Evolutionary conservation across 2,888 invertebrate genomes (phyloP).

Genomic region (Eucera pruinosa): DNA sequence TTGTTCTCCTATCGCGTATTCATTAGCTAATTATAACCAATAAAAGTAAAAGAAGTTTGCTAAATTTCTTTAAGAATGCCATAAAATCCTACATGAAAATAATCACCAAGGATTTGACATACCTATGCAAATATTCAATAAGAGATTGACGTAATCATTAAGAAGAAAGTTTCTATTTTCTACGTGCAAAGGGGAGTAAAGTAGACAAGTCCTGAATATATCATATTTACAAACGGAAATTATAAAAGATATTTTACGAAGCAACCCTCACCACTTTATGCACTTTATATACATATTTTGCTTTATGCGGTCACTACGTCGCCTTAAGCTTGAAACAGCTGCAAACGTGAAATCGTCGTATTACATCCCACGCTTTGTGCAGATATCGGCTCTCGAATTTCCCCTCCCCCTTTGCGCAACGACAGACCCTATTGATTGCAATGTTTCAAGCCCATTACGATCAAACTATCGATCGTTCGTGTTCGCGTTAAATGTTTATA

Average conservation of each 20-base stretch:
- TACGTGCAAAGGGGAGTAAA: no score
- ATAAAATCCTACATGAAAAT: no score
- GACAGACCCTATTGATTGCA: conserved; percentile 1
- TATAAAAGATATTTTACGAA: not conserved
- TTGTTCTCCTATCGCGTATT: no score
- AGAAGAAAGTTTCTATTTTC: no score
- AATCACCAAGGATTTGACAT: no score
- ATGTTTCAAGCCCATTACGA: conserved; percentile 19
- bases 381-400: not conserved
- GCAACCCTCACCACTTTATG: no score
- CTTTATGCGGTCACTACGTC: not conserved
- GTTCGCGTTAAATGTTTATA: conserved; percentile 58
- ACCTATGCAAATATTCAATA: no score
- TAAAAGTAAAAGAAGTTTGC: no score
- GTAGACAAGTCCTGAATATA: no score
- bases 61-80: no score
- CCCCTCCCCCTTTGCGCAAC: conserved; percentile 16
- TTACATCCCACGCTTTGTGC: conserved; percentile 21
- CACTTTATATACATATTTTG: not conserved
- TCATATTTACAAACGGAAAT: not conserved
- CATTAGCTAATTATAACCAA: no score
- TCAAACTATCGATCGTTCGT: conserved; percentile 46
- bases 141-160: no score
- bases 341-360: conserved; percentile 7
- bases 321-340: conserved; percentile 13